Base-by-base conservation (phyloP, 2,797 vertebrate genomes). In the Chaunax sp. region DNA sequence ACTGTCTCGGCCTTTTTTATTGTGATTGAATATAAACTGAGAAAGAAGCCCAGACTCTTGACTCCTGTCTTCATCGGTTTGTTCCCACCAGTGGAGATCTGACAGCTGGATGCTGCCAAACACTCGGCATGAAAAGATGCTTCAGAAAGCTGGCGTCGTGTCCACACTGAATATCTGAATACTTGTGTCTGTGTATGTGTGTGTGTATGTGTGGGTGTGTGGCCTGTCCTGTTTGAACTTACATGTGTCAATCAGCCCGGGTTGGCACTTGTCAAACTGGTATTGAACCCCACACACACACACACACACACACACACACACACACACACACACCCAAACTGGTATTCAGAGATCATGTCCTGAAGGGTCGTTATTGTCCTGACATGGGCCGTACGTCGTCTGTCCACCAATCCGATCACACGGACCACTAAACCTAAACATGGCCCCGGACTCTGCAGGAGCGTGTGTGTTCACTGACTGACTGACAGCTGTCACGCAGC, bases 341-440 rank as follows among this genome's bases (percentile, higher is more conserved):
- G 56, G 59, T 75, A 75, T 82, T 80, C 67, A 70, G 56, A 81
- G 77, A 76, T 63, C 56, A 75, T 89, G 71, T 85, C 87, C 81
- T 69, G 35, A 49, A 80, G 90, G 75, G 71, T 61, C 78, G 66
- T 82, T 82, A 74, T 87, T 80, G 81, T 82, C 81, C 75, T 78
- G 77, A 85, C 81, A 28, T 69, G 56, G 64, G 71, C 59, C 64
- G 52, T 75, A 82, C 78, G 75, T 82, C 82, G 83, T 84, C 78
- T 74, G 69, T 81, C 80, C 64, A 82, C 74, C 84, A 85, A 89
- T 92, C 80, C 82, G 88, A 93, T 91, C 89, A 91, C 80, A 91
- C 76, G 86, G 90, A 83, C 89, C 87, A 92, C 91, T 93, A 92
- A 92, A 86, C 89, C 79, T 74, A 69, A 81, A 63, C 75, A 47